Evolutionary conservation across 2,113 vertebrate genomes (phyloP).

Genomic region (Chiloscyllium plagiosum): DNA sequence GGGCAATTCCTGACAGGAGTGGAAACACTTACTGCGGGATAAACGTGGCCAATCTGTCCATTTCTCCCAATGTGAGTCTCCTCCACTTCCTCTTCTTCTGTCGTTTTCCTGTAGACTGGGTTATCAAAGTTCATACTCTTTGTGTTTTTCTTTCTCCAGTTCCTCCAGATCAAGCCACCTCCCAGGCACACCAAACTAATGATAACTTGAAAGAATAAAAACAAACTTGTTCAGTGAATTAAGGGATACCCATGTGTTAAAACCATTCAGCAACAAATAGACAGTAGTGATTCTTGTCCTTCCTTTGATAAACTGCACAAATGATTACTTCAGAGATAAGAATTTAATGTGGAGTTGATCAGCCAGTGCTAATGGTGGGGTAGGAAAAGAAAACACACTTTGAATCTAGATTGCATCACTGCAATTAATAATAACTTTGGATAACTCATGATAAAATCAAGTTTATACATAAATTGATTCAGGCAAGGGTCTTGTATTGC

Average conservation of each 20-base stretch:
- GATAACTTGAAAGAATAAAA: conserved; percentile 65
- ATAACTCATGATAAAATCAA: background rate
- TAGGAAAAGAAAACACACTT: background rate
- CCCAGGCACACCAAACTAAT: conserved; percentile 81
- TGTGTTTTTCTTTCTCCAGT: conserved; percentile 95
- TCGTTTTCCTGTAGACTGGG: conserved; percentile 95
- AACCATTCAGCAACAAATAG: background rate
- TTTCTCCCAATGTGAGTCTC: conserved; percentile 91
- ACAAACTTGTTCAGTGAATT: conserved; percentile 19
- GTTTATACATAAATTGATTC: background rate
- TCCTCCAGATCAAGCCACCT: conserved; percentile 94
- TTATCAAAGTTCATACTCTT: conserved; percentile 99
- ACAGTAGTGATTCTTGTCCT: background rate
- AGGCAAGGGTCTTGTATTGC: no score
- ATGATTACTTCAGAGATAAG: background rate
- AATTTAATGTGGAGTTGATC: background rate
- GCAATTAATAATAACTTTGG: background rate
- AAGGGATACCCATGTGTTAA: background rate
- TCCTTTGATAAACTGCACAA: no score
- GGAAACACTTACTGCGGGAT: conserved; percentile 83
- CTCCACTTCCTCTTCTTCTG: conserved; percentile 70
- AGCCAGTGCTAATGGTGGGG: conserved; percentile 35
- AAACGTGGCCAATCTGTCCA: conserved; percentile 89
- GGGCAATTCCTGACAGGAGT: conserved; percentile 31
- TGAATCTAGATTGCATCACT: background rate